phyloP scores from a whole-genome alignment of 1,140 invertebrate species.

The Leguminivora glycinivorella region DNA sequence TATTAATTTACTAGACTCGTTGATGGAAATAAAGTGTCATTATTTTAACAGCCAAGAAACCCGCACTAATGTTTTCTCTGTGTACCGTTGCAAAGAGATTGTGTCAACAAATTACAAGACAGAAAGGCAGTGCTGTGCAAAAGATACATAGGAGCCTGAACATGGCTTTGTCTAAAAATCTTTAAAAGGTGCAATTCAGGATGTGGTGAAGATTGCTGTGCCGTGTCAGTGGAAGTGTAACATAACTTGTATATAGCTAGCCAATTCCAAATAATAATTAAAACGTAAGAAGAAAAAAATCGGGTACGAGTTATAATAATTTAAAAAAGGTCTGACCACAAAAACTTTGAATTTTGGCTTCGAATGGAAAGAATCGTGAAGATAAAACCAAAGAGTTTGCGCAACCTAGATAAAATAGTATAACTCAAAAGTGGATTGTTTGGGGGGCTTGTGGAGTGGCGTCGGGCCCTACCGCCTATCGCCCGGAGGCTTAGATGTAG shows the following conservation, averaged over 20 bases:
- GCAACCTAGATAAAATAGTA: conserved; percentile 27
- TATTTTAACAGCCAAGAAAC: background rate
- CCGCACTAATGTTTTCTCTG: background rate
- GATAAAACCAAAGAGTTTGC: conserved; percentile 27
- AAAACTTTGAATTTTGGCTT: conserved; percentile 29
- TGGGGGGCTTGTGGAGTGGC: conserved; percentile 33
- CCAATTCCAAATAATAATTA: conserved; percentile 24
- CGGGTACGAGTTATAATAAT: conserved; percentile 17
- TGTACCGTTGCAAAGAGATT: background rate
- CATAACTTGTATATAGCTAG: conserved; percentile 14
- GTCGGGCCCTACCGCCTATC: conserved; percentile 68
- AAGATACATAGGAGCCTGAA: conserved; percentile 16
- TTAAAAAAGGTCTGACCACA: conserved; percentile 20
- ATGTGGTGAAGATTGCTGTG: conserved; percentile 23
- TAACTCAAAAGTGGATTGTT: conserved; percentile 36
- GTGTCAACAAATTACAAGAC: background rate
- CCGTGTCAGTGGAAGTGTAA: conserved; percentile 7
- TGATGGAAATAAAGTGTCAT: background rate
- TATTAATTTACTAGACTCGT: background rate
- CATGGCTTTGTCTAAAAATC: background rate
- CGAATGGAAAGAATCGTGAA: conserved; percentile 20
- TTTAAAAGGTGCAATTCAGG: conserved; percentile 14
- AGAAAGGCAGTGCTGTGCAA: conserved; percentile 25
- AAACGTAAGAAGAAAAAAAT: conserved; percentile 19
- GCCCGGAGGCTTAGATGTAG: conserved; percentile 69